Conservation (phyloP, 2,113 vertebrate species). For the Echinops telfairi region DNA sequence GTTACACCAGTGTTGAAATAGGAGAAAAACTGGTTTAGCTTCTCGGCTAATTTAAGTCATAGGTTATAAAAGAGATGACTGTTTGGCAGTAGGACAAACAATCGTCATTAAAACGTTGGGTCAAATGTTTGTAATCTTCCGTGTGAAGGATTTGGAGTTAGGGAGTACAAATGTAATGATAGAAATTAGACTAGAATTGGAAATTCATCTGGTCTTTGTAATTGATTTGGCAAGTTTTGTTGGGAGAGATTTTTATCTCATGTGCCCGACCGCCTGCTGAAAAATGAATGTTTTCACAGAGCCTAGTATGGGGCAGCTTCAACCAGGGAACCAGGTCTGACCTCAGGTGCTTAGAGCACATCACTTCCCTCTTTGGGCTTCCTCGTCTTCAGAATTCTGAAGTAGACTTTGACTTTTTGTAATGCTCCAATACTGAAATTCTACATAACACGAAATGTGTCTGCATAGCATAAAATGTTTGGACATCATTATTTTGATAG, state of each 20-base stretch:
- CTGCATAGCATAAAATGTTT: not conserved
- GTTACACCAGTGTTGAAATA: slow-evolving; percentile 42
- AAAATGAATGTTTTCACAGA: accelerated
- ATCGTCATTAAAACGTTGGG: not conserved
- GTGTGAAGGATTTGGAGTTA: not conserved
- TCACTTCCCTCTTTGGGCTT: not conserved
- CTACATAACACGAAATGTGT: not conserved
- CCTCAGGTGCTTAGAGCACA: too few species aligned
- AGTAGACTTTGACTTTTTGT: not conserved
- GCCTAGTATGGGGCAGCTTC: accelerated
- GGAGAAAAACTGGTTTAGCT: slow-evolving; percentile 31
- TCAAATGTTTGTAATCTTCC: not conserved
- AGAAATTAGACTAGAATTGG: accelerated
- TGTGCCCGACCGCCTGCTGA: too few species aligned
- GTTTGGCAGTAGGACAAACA: not conserved
- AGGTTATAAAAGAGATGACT: not conserved
- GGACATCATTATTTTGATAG: not conserved
- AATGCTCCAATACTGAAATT: not conserved
- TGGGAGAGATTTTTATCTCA: too few species aligned
- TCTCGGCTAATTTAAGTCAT: not conserved
- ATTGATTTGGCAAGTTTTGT: not conserved
- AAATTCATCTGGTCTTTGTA: too few species aligned
- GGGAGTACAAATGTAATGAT: not conserved
- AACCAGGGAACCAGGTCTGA: accelerated
- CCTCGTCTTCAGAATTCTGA: not conserved